Evolutionary conservation across 2,888 invertebrate genomes (phyloP).

Genomic region (Orchesella flavescens): DNA sequence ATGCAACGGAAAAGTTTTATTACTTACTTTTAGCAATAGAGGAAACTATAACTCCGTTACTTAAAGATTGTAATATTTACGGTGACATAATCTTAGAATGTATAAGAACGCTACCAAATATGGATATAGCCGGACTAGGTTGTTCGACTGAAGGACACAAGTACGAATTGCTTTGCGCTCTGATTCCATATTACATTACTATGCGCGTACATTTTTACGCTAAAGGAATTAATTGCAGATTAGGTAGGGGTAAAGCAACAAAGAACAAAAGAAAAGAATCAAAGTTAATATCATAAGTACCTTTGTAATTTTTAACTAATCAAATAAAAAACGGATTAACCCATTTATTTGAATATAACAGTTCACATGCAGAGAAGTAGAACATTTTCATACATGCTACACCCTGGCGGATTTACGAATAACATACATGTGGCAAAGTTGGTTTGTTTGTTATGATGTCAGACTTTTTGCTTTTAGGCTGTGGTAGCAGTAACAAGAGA

Average conservation of each 20-base stretch:
- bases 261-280: constrained; percentile 36
- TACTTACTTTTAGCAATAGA: neutral
- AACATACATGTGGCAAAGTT: too few relatives aligned
- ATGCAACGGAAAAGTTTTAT: constrained; percentile 2
- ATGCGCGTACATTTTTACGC: constrained; percentile 36
- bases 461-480: too few relatives aligned
- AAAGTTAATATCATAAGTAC: too few relatives aligned
- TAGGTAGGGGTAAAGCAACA: constrained; percentile 42
- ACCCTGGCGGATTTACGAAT: too few relatives aligned
- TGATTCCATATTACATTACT: constrained; percentile 43
- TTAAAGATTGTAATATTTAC: neutral
- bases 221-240: neutral
- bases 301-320: too few relatives aligned
- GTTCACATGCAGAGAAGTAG: too few relatives aligned
- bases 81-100: constrained; percentile 34
- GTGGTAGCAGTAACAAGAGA: too few relatives aligned
- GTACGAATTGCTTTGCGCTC: neutral
- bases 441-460: too few relatives aligned
- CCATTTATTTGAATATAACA: too few relatives aligned
- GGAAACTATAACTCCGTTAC: neutral
- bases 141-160: neutral
- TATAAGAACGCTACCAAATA: neutral
- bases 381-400: too few relatives aligned
- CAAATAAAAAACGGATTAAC: too few relatives aligned
- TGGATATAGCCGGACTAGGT: neutral